Conservation (phyloP, 2,888 invertebrate species). For the Acleris emargana region DNA sequence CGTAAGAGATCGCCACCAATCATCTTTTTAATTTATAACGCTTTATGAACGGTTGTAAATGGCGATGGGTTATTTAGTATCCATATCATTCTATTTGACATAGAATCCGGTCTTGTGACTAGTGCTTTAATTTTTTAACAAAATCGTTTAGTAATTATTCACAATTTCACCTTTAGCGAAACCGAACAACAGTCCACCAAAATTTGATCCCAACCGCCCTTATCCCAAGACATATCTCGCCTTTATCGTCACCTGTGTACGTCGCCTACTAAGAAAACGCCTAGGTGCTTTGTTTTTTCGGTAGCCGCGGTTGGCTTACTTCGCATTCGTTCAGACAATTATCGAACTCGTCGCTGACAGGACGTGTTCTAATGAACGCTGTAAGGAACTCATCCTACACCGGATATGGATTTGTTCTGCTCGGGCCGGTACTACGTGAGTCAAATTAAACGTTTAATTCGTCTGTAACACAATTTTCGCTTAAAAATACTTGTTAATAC, state of each 20-base stretch:
- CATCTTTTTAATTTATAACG: constrained; percentile 39
- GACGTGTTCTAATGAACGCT: constrained; percentile 62
- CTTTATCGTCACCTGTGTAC: constrained; percentile 51
- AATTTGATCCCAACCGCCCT: too few species aligned
- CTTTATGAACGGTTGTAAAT: too few species aligned
- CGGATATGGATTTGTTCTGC: constrained; percentile 66
- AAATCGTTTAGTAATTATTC: too few species aligned
- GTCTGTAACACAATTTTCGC: constrained; percentile 21
- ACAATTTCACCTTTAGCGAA: too few species aligned
- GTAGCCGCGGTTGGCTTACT: constrained; percentile 53
- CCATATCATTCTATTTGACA: too few species aligned
- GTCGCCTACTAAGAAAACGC: constrained; percentile 52
- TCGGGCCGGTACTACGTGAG: constrained; percentile 48
- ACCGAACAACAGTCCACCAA: too few species aligned
- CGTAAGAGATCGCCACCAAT: constrained; percentile 57
- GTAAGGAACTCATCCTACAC: constrained; percentile 52
- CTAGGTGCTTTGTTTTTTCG: constrained; percentile 51
- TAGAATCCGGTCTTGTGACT: too few species aligned
- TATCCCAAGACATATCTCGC: constrained; percentile 60
- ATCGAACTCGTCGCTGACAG: constrained; percentile 57
- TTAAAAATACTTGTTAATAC: background rate
- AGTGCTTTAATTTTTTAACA: too few species aligned
- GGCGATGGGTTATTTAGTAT: too few species aligned
- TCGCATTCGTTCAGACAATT: constrained; percentile 74
- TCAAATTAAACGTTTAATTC: constrained; percentile 38